Base-by-base conservation (phyloP, 2,113 vertebrate species). In the Ondatra zibethicus region DNA sequence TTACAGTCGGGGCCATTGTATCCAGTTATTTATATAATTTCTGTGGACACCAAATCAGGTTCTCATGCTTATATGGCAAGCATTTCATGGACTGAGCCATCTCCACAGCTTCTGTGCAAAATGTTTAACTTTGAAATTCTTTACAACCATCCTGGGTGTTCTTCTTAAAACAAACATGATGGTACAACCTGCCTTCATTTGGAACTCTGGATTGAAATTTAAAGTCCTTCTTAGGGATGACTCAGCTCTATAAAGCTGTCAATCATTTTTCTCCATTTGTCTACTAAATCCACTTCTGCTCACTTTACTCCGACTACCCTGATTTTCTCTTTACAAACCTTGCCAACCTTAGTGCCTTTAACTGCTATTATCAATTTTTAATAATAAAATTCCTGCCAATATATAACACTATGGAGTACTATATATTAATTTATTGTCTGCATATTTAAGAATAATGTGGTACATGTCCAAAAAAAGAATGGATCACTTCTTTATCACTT, bases 261-360 rank as follows among this genome's bases (percentile, higher is more conserved):
- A 33, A 63, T 19, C 2, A 21, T 33, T 85, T 93, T 89, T 23
- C 19, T 45, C 25, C 23, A 88, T 17, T 31, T 12, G 7, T 61
- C 3, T 45, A 42, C 72, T 92, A 87, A 89, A 27, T 31, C 81
- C 5, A 10, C 4, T 93, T 61, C 77, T n/a, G 23, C 11, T 84
- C 13, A 39, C 4, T 21, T 96, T 88, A 3, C 29, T 93, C 63
- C 68, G 68, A 25, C 52, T 42, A 16, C 11, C 5, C 17, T 61
- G 27, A 52, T 73, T 14, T 91, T 88, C 63, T 77, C 66, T 19
- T 73, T 82, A 87, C 3, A 92, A 81, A 95, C 86, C 21, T 68
- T 91, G 13, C 2, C 19, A 61, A 36, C 9, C 4, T 33, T 58
- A 58, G 6, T 27, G 36, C 19, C 16, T 84, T 89, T 82, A 77